These are phyloP conservation scores for Hirtodrosophila trivittata DNA, from an alignment of 2,888 invertebrate species.

Conservation along the genomic window DNA sequence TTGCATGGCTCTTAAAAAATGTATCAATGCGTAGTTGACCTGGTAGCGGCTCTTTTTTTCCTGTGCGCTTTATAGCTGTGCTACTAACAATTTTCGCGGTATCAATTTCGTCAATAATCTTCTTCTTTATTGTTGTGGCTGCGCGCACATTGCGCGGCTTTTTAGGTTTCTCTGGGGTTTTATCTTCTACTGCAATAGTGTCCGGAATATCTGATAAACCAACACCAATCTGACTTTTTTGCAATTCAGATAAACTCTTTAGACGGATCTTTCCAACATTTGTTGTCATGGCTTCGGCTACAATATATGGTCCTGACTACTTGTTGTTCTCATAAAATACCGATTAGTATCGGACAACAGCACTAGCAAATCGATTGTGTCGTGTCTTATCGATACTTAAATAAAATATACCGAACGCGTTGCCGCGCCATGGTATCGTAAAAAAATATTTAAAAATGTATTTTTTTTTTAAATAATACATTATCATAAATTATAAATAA, in stretches of 20 bases:
- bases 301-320: not conserved
- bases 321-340: not conserved
- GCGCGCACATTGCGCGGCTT: slow-evolving; percentile 36
- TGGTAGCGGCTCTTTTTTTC: slow-evolving; percentile 58
- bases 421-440: not conserved
- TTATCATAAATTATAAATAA: too few species aligned
- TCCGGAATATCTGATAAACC: not conserved
- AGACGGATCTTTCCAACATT: slow-evolving; percentile 59
- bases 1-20: slow-evolving; percentile 71
- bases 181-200: not conserved
- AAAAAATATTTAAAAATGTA: too few species aligned
- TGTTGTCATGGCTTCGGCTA: slow-evolving; percentile 10
- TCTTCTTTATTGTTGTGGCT: slow-evolving; percentile 56
- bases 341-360: not conserved
- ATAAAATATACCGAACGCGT: too few species aligned
- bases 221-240: slow-evolving; percentile 1
- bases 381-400: too few species aligned
- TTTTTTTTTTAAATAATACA: too few species aligned
- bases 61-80: slow-evolving; percentile 39
- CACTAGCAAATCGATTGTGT: not conserved
- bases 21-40: slow-evolving; percentile 71
- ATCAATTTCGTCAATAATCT: slow-evolving; percentile 4
- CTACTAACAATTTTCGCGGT: slow-evolving; percentile 5
- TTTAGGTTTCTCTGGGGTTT: slow-evolving; percentile 52
- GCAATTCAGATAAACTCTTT: slow-evolving; percentile 49